phyloP scores from a whole-genome alignment of 2,888 invertebrate genomes.

The Gryllus longicercus region DNA sequence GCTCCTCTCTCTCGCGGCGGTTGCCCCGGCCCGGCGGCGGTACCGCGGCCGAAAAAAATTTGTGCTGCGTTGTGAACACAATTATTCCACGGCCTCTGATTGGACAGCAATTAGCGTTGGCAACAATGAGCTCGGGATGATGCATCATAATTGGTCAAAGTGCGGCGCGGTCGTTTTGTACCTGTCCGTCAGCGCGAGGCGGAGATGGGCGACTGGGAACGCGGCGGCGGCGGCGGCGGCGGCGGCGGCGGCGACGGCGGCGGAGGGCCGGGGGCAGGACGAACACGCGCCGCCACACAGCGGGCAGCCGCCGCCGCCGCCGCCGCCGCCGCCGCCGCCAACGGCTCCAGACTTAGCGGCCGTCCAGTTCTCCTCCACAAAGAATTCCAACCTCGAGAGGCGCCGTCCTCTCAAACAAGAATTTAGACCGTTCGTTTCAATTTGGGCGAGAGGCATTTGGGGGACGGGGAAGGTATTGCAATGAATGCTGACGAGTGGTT shows the following conservation, averaged over 20 bases:
- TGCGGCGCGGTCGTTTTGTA: neutral
- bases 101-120: slow-evolving; percentile 17
- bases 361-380: too few relatives aligned
- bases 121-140: slow-evolving; percentile 17
- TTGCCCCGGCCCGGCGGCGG: neutral
- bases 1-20: neutral
- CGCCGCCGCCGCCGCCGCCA: too few relatives aligned
- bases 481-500: too few relatives aligned
- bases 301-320: too few relatives aligned
- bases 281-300: too few relatives aligned
- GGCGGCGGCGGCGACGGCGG: neutral
- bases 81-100: slow-evolving; percentile 17
- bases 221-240: neutral
- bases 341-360: too few relatives aligned
- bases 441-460: too few relatives aligned
- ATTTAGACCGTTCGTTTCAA: too few relatives aligned
- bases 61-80: slow-evolving; percentile 17
- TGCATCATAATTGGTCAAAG: slow-evolving; percentile 17
- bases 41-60: neutral
- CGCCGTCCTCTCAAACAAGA: too few relatives aligned
- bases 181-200: slow-evolving; percentile 21
- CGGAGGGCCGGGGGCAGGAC: neutral
- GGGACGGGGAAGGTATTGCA: too few relatives aligned
- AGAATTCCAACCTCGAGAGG: too few relatives aligned
- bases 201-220: neutral